These are phyloP conservation scores for Oopsacas minuta DNA, from an alignment of 37 sponge, comb jelly and placozoan species.

Conservation along the genomic window DNA sequence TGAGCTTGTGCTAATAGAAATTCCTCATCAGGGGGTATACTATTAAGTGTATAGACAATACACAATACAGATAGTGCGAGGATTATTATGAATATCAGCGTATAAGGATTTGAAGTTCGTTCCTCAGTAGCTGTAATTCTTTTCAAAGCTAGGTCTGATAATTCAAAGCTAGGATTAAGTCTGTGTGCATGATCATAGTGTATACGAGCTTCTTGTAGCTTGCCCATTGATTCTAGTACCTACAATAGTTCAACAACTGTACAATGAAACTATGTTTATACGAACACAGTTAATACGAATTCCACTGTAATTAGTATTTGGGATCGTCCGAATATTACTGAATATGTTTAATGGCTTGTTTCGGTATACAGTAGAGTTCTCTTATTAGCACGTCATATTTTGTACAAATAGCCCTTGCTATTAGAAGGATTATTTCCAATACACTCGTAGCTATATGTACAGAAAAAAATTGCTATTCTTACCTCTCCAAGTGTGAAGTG, in stretches of 20 bases:
- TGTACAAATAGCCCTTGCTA: no score
- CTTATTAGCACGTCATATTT: no score
- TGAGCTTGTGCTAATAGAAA: not conserved
- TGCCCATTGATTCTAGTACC: conserved; percentile 48
- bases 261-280: no score
- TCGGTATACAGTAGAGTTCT: no score
- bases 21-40: not conserved
- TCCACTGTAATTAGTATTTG: no score
- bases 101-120: conserved; percentile 43
- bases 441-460: no score
- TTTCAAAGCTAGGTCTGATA: conserved; percentile 50
- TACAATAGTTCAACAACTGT: no score
- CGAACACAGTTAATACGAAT: no score
- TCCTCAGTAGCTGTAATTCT: conserved; percentile 36
- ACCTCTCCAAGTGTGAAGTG: conserved; percentile 72
- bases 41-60: not conserved
- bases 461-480: no score
- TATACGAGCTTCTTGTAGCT: conserved; percentile 40
- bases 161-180: conserved; percentile 51
- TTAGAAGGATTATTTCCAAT: no score
- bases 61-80: not conserved
- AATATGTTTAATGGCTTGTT: no score
- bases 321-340: no score
- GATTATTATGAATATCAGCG: conserved; percentile 33
- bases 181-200: conserved; percentile 54